A percentile compares a stretch with the other conserved stretches of the same genome.
These are phyloP conservation scores for Holacanthus passer DNA, from an alignment of 2,113 vertebrate genomes.

Conservation along the genomic window DNA sequence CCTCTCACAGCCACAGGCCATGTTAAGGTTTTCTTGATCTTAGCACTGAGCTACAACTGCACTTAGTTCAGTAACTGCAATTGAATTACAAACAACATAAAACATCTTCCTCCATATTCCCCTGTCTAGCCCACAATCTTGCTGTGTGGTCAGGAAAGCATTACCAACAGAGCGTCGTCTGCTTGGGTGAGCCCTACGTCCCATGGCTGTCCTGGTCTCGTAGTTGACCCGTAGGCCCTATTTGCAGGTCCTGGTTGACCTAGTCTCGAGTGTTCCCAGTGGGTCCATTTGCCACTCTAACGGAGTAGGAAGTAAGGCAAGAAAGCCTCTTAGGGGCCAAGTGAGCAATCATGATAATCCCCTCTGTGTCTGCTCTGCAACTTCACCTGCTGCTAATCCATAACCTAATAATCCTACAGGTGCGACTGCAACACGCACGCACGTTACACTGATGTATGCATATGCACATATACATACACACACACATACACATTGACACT, in stretches of 20 bases:
- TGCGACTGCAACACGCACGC: slow-evolving; percentile 46
- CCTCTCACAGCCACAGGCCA: not conserved
- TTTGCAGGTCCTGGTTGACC: slow-evolving; percentile 34
- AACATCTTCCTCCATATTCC: not conserved
- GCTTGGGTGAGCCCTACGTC: slow-evolving; percentile 39
- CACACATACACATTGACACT: slow-evolving; percentile 11
- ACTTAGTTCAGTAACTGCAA: not conserved
- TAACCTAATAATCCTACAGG: slow-evolving; percentile 76
- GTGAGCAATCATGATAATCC: slow-evolving; percentile 78
- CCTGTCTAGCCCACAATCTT: not conserved
- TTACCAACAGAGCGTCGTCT: slow-evolving; percentile 79
- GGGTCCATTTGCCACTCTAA: slow-evolving; percentile 58
- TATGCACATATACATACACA: slow-evolving; percentile 14
- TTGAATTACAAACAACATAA: not conserved
- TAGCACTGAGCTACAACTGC: slow-evolving; percentile 9
- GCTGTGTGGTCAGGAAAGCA: slow-evolving; percentile 39
- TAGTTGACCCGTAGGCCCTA: slow-evolving; percentile 38
- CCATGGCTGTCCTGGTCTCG: slow-evolving; percentile 67
- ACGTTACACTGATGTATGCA: slow-evolving; percentile 31
- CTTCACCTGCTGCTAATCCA: slow-evolving; percentile 83
- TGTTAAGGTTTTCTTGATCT: slow-evolving; percentile 10
- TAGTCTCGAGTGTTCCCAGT: slow-evolving; percentile 17
- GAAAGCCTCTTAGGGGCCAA: slow-evolving; percentile 79
- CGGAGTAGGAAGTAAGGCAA: slow-evolving; percentile 48
- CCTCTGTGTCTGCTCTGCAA: slow-evolving; percentile 83